A percentile compares a stretch with the other conserved stretches of the same genome.
Evolutionary conservation across 2,113 vertebrate species (phyloP).

Genomic region (Myocastor coypus): DNA sequence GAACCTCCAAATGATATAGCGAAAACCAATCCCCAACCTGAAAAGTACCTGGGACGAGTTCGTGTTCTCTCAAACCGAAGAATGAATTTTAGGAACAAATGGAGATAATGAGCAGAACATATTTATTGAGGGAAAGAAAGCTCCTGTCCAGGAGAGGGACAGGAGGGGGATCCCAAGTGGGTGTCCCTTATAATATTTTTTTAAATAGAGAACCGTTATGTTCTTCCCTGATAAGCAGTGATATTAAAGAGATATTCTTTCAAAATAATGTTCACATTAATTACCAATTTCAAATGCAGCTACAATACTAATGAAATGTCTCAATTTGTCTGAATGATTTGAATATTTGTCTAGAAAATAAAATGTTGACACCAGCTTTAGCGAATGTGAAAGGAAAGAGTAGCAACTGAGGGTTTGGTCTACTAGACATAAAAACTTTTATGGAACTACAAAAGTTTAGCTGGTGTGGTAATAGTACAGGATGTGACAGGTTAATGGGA

Average conservation of each 20-base stretch:
- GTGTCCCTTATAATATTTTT: no score
- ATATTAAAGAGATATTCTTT: conserved; percentile 25
- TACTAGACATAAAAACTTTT: conserved; percentile 70
- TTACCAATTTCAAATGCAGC: conserved; percentile 53
- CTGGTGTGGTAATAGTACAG: conserved; percentile 29
- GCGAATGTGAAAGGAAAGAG: conserved; percentile 49
- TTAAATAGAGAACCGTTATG: conserved; percentile 13
- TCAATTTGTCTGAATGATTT: conserved; percentile 35
- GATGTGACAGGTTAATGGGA: conserved; percentile 72
- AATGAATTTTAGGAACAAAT: no score
- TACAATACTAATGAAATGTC: conserved; percentile 20
- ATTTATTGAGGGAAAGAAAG: no score
- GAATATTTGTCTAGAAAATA: conserved; percentile 48
- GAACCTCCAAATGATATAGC: no score
- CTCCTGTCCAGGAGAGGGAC: no score
- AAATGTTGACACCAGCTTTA: conserved; percentile 22
- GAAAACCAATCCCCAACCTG: no score
- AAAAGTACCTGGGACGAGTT: no score
- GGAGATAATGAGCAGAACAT: no score
- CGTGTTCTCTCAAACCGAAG: no score
- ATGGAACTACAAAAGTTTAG: conserved; percentile 69
- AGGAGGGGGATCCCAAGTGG: no score
- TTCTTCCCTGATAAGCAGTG: neutral
- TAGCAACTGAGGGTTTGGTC: conserved; percentile 36
- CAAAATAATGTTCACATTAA: conserved; percentile 48